These are phyloP conservation scores for Mongoloraphidia duomilia DNA, from an alignment of 2,888 invertebrate genomes.

Conservation along the genomic window DNA sequence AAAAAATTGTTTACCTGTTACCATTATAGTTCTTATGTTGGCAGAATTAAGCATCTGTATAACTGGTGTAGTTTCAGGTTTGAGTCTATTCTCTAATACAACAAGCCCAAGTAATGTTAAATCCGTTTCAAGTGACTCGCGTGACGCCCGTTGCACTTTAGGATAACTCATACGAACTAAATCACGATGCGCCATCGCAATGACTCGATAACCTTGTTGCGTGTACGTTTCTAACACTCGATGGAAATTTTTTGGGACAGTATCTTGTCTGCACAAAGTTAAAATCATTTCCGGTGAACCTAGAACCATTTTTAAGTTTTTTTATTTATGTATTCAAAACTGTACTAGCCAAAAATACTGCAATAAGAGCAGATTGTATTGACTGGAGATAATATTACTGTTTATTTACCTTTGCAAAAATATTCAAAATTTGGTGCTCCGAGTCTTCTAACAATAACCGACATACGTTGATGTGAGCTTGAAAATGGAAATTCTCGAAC, in stretches of 20 bases:
- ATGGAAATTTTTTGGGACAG: conserved; percentile 64
- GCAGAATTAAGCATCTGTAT: conserved; percentile 68
- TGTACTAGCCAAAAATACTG: no score
- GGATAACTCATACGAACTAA: conserved; percentile 44
- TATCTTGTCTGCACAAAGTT: conserved; percentile 53
- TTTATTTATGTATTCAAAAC: background rate
- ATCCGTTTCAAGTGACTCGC: conserved; percentile 69
- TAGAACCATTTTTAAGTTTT: background rate
- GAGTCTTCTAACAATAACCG: conserved; percentile 64
- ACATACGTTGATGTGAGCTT: conserved; percentile 77
- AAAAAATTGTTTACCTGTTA: conserved; percentile 54
- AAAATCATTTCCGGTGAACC: conserved; percentile 82
- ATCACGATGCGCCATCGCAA: conserved; percentile 64
- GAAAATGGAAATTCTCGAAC: conserved; percentile 64
- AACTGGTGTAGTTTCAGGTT: conserved; percentile 69
- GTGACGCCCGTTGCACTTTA: conserved; percentile 51
- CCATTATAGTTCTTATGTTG: conserved; percentile 84
- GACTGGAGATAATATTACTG: background rate
- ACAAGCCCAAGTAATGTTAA: conserved; percentile 76
- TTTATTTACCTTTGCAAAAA: conserved; percentile 57
- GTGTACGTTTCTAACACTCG: conserved; percentile 67
- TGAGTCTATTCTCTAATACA: conserved; percentile 87
- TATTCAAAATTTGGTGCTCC: conserved; percentile 60
- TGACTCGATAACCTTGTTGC: conserved; percentile 81
- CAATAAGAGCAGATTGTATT: no score